These are phyloP conservation scores for Drosophila austrosaltans DNA, from an alignment of 2,888 invertebrate species.

Conservation along the genomic window DNA sequence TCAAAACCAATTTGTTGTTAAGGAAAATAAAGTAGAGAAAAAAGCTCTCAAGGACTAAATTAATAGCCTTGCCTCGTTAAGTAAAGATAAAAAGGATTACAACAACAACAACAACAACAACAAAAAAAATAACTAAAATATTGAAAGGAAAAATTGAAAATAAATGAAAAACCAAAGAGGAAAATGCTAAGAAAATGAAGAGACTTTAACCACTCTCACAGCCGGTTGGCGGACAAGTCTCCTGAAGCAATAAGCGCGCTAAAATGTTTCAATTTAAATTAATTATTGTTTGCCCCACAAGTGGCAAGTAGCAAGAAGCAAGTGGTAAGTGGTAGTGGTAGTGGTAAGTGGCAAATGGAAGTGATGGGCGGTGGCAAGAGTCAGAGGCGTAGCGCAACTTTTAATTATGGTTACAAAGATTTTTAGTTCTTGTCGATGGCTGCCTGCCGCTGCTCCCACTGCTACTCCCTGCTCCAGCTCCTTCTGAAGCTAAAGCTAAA, in stretches of 20 bases:
- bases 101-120: no score
- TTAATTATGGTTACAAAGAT: slow-evolving; percentile 79
- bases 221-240: background rate
- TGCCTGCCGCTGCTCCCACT: slow-evolving; percentile 23
- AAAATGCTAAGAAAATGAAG: background rate
- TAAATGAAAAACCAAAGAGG: background rate
- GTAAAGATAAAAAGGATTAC: background rate
- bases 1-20: no score
- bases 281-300: slow-evolving; percentile 82
- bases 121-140: background rate
- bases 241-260: slow-evolving; percentile 48
- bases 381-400: slow-evolving; percentile 57
- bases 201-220: background rate
- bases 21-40: background rate
- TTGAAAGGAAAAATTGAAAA: background rate
- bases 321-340: background rate
- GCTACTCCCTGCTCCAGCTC: slow-evolving; percentile 8
- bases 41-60: background rate
- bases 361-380: slow-evolving; percentile 3
- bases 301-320: slow-evolving; percentile 63
- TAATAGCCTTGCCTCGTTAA: background rate
- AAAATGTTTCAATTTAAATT: slow-evolving; percentile 82
- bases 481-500: slow-evolving; percentile 16
- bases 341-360: background rate
- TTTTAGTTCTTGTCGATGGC: slow-evolving; percentile 69